These are phyloP conservation scores for Chironomus striatipennis DNA, from an alignment of 1,140 invertebrate species.

Conservation along the genomic window DNA sequence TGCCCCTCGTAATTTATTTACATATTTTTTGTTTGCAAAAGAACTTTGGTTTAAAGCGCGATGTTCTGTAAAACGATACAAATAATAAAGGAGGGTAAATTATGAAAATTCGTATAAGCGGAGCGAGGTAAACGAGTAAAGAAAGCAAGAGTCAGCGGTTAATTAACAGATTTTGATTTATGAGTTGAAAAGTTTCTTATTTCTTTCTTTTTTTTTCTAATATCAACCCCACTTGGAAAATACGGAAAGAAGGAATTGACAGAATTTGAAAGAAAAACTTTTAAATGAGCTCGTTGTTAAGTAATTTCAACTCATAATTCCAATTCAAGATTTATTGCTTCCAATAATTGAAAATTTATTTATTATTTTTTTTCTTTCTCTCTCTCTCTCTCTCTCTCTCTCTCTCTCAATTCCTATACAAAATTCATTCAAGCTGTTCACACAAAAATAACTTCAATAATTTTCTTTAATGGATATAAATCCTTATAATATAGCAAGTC, in stretches of 20 bases:
- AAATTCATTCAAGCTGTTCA: neutral
- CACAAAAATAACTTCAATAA: too few relatives aligned
- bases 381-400: too few relatives aligned
- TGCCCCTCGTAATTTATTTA: too few relatives aligned
- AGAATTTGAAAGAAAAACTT: neutral
- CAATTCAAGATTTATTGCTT: neutral
- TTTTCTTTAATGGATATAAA: too few relatives aligned
- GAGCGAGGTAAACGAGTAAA: too few relatives aligned
- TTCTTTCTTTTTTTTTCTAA: too few relatives aligned
- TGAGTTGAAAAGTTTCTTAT: neutral
- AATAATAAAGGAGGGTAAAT: neutral
- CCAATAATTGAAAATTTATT: neutral
- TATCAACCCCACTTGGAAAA: neutral
- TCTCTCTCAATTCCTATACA: neutral
- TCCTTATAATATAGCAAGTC: too few relatives aligned
- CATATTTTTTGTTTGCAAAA: too few relatives aligned
- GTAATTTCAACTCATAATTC: neutral
- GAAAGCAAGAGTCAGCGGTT: neutral
- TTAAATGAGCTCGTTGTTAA: neutral
- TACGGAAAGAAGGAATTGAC: neutral
- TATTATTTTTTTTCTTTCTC: too few relatives aligned
- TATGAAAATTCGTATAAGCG: neutral
- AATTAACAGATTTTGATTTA: conserved; percentile 15
- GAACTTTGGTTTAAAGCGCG: too few relatives aligned
- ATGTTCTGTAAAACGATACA: too few relatives aligned